Evolutionary conservation across 2,797 vertebrate species (phyloP), one percentile per base, ranked within the genome.

Genomic region (Pempheris klunzingeri): DNA sequence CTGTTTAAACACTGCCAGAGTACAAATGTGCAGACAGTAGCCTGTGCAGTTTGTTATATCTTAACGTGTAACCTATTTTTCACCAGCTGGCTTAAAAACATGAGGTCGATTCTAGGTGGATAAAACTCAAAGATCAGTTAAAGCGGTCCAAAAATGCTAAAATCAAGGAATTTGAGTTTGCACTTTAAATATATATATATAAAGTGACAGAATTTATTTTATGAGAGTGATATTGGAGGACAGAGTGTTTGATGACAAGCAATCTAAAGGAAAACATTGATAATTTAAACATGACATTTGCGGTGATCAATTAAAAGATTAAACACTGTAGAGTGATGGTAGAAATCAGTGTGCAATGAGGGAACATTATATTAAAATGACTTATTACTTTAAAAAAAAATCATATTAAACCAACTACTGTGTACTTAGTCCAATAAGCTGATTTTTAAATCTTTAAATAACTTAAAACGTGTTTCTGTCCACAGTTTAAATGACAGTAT

Each of bases 1-100:
- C 30, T 49, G 30, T 44, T 57, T 43, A 22, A 69, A 55, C n/a
- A 5, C 30, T 50, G 28, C 60, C 39, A 32, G n/a, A 73, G 57
- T 15, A 55, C 65, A 78, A 54, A 44, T 63, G 24, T 55, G 36
- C 49, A 24, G 15, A 50, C 44, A 20, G 22, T 13, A 13, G 7
- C 11, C 7, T 47, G 2, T 46, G 4, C 18, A 39, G 22, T 52
- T 30, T 20, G 8, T 39, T 15, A 18, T 12, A 11, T 46, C 30
- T 2, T 36, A 10, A 20, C 20, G 11, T 4, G 50, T 18, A 24
- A 30, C 50, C 2, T 24, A 15, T 49, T 50, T 38, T 50, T 7
- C 38, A 20, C 15, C 30, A 18, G 3, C 30, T 11, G 28, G n/a
- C 47, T 17, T 18, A 24, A 47, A 14, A 58, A 26, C 15, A 34